A percentile compares a stretch with the other conserved stretches of the same genome.
phyloP scores from a whole-genome alignment of 2,797 vertebrate species.

The Hydrolagus colliei region DNA sequence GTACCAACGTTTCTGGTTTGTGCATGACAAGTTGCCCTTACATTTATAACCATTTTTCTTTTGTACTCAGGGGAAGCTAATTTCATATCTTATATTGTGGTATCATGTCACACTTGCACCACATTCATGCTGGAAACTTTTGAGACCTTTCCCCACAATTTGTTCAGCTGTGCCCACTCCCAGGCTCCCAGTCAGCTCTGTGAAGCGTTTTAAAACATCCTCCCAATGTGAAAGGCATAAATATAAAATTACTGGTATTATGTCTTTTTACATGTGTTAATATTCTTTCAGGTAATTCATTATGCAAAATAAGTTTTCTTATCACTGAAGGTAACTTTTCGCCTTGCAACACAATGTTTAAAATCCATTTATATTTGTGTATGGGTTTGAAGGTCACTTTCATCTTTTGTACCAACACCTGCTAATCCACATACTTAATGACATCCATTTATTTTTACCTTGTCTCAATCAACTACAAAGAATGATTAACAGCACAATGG shows the following conservation, averaged over 20 bases:
- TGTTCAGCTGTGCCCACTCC: no score
- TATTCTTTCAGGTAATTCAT: no score
- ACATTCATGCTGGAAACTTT: background rate
- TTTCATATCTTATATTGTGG: no score
- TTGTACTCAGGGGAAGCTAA: no score
- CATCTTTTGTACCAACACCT: conserved; percentile 12
- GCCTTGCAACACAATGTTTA: background rate
- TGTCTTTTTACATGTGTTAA: no score
- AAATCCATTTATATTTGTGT: background rate
- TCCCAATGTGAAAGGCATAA: no score
- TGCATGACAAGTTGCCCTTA: background rate
- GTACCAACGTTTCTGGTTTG: background rate
- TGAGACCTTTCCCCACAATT: no score
- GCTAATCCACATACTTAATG: background rate
- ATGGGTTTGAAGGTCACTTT: conserved; percentile 19
- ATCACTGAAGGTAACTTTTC: background rate
- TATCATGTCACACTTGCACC: background rate
- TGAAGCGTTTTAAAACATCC: no score
- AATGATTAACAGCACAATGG: background rate
- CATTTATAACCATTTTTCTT: no score
- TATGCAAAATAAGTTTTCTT: no score
- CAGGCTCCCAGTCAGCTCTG: no score
- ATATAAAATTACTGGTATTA: no score
- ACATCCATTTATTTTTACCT: conserved; percentile 15
- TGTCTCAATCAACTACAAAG: background rate